These are phyloP conservation scores for Nycticryphes semicollaris DNA, from an alignment of 2,113 vertebrate genomes.

Conservation along the genomic window DNA sequence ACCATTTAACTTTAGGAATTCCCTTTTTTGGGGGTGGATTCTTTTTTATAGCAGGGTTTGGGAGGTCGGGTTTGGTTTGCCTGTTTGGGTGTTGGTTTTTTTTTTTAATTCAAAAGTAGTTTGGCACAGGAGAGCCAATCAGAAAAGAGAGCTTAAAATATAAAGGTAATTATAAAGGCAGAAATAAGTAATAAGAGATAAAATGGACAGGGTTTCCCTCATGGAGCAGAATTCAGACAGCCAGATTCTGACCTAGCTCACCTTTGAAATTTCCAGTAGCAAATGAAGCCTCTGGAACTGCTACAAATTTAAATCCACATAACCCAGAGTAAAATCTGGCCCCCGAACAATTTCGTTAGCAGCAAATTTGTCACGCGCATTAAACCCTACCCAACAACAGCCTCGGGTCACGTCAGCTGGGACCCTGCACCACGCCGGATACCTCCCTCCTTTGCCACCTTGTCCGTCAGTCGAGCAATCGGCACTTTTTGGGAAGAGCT, in stretches of 20 bases:
- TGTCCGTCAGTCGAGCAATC: background rate
- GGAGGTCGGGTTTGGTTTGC: rapidly evolving
- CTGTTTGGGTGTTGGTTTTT: too few relatives aligned
- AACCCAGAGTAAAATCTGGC: background rate
- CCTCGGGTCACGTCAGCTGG: background rate
- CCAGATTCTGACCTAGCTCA: background rate
- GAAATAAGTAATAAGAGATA: background rate
- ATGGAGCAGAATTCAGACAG: background rate
- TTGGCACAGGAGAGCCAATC: background rate
- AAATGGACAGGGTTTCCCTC: background rate
- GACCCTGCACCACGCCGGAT: background rate
- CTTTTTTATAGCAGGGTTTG: background rate
- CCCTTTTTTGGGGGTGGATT: background rate
- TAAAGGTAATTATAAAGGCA: background rate
- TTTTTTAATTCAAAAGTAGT: background rate
- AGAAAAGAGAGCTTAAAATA: background rate
- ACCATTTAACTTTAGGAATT: background rate
- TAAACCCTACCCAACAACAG: background rate
- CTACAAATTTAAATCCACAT: background rate
- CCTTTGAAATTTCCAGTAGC: background rate
- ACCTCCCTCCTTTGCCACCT: background rate
- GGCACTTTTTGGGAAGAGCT: background rate
- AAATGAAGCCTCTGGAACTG: background rate
- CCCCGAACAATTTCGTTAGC: slow-evolving; percentile 35
- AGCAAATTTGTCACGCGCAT: slow-evolving; percentile 16